Evolutionary conservation across 2,797 vertebrate genomes (phyloP), one percentile per base, ranked within the genome.

Genomic region (Acanthurus leucopareius): DNA sequence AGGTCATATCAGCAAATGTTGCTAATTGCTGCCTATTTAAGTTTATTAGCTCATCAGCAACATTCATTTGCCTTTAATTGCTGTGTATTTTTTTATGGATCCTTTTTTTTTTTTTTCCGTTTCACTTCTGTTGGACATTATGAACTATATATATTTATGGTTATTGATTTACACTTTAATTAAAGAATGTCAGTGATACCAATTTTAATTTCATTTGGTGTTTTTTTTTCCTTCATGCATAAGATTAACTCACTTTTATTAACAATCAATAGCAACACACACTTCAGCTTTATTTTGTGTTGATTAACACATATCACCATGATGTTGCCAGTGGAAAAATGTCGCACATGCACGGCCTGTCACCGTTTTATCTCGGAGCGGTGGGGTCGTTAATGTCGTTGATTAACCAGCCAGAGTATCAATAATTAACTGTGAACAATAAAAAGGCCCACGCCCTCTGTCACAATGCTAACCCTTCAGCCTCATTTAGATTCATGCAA

Each of bases 381-480:
- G 32, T 9, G 5, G 49, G 75, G 86, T 88, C 80, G 69, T 87
- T 90, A 82, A 86, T 88, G 91, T 93, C 28, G 71, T 64, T 92
- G 87, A 92, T 94, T 95, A 93, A 94, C 93, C 83, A 70, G 68
- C 58, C 52, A 59, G 25, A 19, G 53, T 68, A 89, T 93, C 82
- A 94, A 94, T 94, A 91, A 95, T 94, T 95, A 93, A 94, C 94
- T 9, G 48, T 1, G 69, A 78, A 83, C 88, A 86, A 89, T 92
- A 93, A 93, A 90, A 67, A 28, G 32, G 32, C 81, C 73, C 68
- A 80, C 89, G 1, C 87, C 82, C 91, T 90, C 79, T 84, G 84
- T 83, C 87, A 89, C 90, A 88, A 81, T 78, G 82, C 59, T 54
- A 88, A 87, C 80, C 78, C 80, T 92, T 86, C 63, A 81, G 71